A percentile compares a stretch with the other conserved stretches of the same genome.
phyloP scores from a whole-genome alignment of 2,888 invertebrate genomes.

The Parthenolecanium corni region DNA sequence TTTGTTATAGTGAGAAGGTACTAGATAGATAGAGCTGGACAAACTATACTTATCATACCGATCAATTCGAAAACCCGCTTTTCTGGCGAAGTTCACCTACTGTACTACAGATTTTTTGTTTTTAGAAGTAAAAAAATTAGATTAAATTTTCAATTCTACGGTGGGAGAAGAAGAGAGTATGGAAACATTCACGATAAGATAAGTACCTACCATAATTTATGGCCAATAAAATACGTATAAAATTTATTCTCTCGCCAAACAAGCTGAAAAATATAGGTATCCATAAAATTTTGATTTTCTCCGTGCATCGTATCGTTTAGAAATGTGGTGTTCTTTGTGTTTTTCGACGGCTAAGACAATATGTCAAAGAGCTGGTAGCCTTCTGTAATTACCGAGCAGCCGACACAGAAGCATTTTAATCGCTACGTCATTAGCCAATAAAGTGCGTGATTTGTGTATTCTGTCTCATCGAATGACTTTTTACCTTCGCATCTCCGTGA shows the following conservation, averaged over 20 bases:
- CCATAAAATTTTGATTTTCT: constrained; percentile 7
- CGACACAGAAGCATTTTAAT: constrained; percentile 11
- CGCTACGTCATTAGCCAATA: constrained; percentile 27
- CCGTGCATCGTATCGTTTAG: background rate
- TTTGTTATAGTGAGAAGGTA: too few relatives aligned
- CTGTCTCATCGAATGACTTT: constrained; percentile 7
- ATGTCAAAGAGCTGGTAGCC: constrained; percentile 24
- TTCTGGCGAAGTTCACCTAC: too few relatives aligned
- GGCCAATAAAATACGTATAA: background rate
- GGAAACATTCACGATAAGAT: background rate
- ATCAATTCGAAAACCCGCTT: too few relatives aligned
- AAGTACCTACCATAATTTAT: background rate
- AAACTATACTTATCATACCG: too few relatives aligned
- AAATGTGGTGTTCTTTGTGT: too few relatives aligned
- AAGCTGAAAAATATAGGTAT: background rate
- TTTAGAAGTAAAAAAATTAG: too few relatives aligned
- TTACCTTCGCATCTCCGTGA: background rate
- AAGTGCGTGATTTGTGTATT: constrained; percentile 20
- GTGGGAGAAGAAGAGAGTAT: too few relatives aligned
- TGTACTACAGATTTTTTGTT: too few relatives aligned
- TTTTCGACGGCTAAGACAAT: background rate
- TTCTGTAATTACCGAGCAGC: background rate
- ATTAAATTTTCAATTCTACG: too few relatives aligned
- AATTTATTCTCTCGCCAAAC: background rate
- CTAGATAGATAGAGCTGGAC: too few relatives aligned